Conservation (phyloP, 2,888 invertebrate genomes). For the Pristionchus entomophagus region DNA sequence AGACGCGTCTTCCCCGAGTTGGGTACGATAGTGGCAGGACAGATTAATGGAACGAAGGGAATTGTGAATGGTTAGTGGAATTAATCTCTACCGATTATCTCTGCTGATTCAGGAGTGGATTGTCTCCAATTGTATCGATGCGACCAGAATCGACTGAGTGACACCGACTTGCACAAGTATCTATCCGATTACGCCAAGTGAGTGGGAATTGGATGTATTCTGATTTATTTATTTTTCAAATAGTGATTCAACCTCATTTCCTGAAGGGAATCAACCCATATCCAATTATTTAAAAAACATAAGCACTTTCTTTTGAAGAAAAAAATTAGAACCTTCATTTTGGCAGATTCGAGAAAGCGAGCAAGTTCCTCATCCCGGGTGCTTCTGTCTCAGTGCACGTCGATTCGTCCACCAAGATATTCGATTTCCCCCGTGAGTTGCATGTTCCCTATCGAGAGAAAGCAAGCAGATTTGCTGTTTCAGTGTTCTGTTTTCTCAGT, state of each 20-base stretch:
- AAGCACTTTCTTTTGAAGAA: too few relatives aligned
- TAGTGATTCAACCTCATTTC: too few relatives aligned
- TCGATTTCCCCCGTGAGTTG: slow-evolving; percentile 57
- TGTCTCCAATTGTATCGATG: slow-evolving; percentile 66
- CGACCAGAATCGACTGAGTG: slow-evolving; percentile 66
- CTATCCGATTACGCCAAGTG: slow-evolving; percentile 64
- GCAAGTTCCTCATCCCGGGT: slow-evolving; percentile 59
- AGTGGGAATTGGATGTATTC: not conserved
- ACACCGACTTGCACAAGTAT: slow-evolving; percentile 68
- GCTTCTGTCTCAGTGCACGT: slow-evolving; percentile 54
- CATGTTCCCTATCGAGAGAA: not conserved
- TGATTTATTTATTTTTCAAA: too few relatives aligned
- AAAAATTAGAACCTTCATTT: too few relatives aligned
- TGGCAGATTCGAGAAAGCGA: slow-evolving; percentile 58
- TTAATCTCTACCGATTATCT: not conserved
- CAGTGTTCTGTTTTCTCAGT: too few relatives aligned
- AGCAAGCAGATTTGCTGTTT: not conserved
- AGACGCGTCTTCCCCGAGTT: slow-evolving; percentile 44
- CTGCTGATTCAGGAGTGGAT: not conserved
- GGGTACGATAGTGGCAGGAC: not conserved
- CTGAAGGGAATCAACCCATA: too few relatives aligned
- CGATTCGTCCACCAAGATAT: slow-evolving; percentile 51
- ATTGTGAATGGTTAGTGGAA: not conserved
- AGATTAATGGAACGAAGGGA: not conserved
- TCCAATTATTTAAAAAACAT: too few relatives aligned